Base-by-base conservation (phyloP, 2,888 invertebrate species). In the Antheraea assamensis region DNA sequence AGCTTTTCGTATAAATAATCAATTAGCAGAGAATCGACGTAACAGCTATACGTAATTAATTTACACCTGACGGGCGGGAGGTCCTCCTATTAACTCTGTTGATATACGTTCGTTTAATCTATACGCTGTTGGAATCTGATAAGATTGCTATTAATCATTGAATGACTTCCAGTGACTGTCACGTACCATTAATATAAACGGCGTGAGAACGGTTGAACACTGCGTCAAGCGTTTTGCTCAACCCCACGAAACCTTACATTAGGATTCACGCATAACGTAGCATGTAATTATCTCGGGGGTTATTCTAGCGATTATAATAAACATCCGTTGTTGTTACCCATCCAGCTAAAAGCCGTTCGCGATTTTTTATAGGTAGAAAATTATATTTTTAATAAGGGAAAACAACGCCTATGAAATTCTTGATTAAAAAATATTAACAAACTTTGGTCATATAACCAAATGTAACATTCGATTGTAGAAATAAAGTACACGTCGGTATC, bases 401-500 rank as follows among this genome's bases (percentile, higher is more conserved):
- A 83, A 80, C 80, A 80, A 78, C 75, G 79, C 76, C 92, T 92
- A 90, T 89, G 89, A 92, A 92, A 89, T 88, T 89, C 90, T 90
- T 92, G 91, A 92, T 92, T 92, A 92, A 89, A 88, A 64, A 90
- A 88, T 87, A 88, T 89, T 87, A 90, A 91, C 91, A 89, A 89
- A 88, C 89, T 89, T 89, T 85, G 85, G 76, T 78, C 73, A 72
- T 74, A 71, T 30, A 3, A 70, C 70, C 71, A 71, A 52, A 52
- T 52, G 71, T 66, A 77, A 76, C 72, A 71, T 73, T 61, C 30
- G 58, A 27, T 47, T 64, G 35, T 68, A 66, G 49, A 72, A 75
- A n/a, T 55, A n/a, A 72, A 49, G 35, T 19, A 70, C 24, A 70
- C 24, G 30, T 42, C 21, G 58, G 42, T 27, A 42, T n/a, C 52